Base-by-base conservation (phyloP, 2,113 vertebrate genomes). In the Solenodon paradoxus region DNA sequence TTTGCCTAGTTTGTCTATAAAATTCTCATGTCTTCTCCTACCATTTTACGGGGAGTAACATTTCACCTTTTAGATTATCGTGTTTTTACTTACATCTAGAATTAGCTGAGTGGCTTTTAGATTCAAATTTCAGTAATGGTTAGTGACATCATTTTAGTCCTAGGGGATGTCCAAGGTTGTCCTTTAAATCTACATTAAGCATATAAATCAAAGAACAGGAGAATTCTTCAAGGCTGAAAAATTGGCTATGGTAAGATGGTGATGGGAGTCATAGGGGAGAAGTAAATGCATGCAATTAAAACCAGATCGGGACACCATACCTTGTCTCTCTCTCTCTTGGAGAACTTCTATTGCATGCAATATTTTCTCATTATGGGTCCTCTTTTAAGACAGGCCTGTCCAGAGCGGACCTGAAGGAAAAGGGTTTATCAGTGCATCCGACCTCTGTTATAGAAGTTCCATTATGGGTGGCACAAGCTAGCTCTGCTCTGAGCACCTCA, bases 91-190 rank as follows among this genome's bases (percentile, higher is more conserved):
- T 75, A 74, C 79, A 96, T 88, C 35, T 97, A 94, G 89, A 95
- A 90, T 96, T 95, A 96, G 90, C 32, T 93, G 66, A 90, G 53
- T 97, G 97, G 96, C 78, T 97, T 92, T 24, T 47, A 96, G 77
- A 96, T 88, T 94, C 93, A 97, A 95, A 81, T 83, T 96, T 97
- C 90, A 91, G 57, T 87, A 86, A 74, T 92, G 57, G 61, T 45
- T 92, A 95, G 86, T 94, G 96, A 53, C 24, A 71, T 15, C 5
- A 85, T 85, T 82, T 88, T 64, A 90, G 80, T 89, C 49, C 15
- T 40, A 20, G 6, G 47, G 13, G 61, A 92, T 90, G 57, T 42
- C 85, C 71, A 81, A 78, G 61, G 35, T 82, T 82, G 8, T n/a
- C 57, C 38, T 96, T 96, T 11, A 35, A 9, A 30, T 90, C 47